Evolutionary conservation across 2,888 invertebrate species (phyloP).

Genomic region (Crossocerus cetratus): DNA sequence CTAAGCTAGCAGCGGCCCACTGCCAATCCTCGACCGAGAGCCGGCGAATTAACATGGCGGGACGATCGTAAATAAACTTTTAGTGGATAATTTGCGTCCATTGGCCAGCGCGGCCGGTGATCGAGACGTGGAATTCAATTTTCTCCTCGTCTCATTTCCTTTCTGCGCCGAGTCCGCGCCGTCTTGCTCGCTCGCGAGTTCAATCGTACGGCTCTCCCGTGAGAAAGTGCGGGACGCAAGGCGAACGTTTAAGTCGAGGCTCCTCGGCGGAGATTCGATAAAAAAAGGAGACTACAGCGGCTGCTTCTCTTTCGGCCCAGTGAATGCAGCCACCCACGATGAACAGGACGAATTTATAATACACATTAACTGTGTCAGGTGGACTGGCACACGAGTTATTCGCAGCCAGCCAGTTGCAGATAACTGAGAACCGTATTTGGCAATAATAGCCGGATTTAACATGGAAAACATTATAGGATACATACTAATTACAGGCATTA

Average conservation of each 20-base stretch:
- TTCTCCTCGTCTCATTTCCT: not conserved
- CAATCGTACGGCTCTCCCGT: not conserved
- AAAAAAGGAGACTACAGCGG: no score
- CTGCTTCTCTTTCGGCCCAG: slow-evolving; percentile 34
- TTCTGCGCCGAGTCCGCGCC: no score
- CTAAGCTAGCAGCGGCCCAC: no score
- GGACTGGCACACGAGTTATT: no score
- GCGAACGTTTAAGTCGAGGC: slow-evolving; percentile 10
- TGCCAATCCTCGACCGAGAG: slow-evolving; percentile 27
- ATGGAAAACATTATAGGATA: no score
- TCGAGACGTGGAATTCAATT: slow-evolving; percentile 26
- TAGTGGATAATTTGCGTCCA: slow-evolving; percentile 32
- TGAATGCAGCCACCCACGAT: slow-evolving; percentile 49
- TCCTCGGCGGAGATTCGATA: no score
- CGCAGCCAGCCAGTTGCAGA: no score
- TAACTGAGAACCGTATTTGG: no score
- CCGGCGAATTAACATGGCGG: slow-evolving; percentile 38
- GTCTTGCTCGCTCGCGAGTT: not conserved
- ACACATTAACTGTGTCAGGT: slow-evolving; percentile 28
- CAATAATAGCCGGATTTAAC: no score
- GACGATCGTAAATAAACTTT: slow-evolving; percentile 39
- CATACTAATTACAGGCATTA: no score
- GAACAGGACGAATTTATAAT: slow-evolving; percentile 47
- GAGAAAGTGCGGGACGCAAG: slow-evolving; percentile 23
- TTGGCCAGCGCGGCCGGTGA: not conserved